phyloP scores from a whole-genome alignment of 2,113 vertebrate genomes.

The Uropsilus gracilis region DNA sequence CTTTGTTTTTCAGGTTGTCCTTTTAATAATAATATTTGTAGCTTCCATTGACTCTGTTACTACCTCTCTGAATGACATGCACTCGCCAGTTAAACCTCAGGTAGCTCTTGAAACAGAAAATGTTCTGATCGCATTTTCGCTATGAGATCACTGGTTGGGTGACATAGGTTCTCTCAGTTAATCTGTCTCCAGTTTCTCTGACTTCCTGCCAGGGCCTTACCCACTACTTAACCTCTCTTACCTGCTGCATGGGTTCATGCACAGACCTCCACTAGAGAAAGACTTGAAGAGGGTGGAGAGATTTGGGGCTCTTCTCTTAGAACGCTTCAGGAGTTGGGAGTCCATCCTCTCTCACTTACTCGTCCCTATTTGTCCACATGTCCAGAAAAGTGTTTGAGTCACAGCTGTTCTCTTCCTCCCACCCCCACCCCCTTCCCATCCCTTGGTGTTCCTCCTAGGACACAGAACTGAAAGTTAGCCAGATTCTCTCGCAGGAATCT shows the following conservation, averaged over 20 bases:
- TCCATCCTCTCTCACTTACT: not conserved
- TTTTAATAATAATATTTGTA: not conserved
- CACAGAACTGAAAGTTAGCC: conserved; percentile 86
- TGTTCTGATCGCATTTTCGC: not conserved
- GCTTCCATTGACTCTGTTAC: not conserved
- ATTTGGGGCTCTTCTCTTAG: not conserved
- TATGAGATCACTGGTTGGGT: no score
- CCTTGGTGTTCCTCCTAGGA: conserved; percentile 81
- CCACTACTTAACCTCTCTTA: not conserved
- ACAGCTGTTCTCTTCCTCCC: conserved; percentile 72
- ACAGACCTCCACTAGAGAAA: not conserved
- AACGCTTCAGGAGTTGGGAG: conserved; percentile 30
- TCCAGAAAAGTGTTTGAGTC: conserved; percentile 76
- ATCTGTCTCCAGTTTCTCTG: not conserved
- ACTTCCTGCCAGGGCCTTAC: not conserved
- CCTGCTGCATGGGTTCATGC: not conserved
- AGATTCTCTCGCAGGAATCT: conserved; percentile 88
- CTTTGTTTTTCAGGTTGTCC: conserved; percentile 64
- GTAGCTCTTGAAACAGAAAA: not conserved
- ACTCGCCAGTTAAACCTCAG: not conserved
- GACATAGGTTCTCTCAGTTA: no score
- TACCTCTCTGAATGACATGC: not conserved
- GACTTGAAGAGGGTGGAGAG: not conserved
- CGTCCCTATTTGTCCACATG: conserved; percentile 62
- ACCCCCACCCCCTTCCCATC: not conserved